These are phyloP conservation scores for Drosophila paulistorum DNA, from an alignment of 1,140 invertebrate genomes.

Conservation along the genomic window DNA sequence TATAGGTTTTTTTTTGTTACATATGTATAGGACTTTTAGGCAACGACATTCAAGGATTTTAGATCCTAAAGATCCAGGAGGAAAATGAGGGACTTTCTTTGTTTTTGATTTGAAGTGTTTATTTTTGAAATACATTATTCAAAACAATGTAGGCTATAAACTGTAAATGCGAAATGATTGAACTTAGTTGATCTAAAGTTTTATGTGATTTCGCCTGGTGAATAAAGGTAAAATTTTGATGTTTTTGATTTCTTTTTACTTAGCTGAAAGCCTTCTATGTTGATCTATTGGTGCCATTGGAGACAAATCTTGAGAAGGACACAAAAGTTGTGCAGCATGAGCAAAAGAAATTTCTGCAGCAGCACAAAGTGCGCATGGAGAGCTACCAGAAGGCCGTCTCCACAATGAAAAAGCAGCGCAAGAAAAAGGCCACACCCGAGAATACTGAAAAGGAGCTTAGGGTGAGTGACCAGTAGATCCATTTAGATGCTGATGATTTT, in stretches of 20 bases:
- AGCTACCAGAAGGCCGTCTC: constrained; percentile 94
- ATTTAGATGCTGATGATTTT: background rate
- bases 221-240: background rate
- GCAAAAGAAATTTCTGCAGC: constrained; percentile 94
- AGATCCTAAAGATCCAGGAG: no score
- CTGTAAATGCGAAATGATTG: no score
- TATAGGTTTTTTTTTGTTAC: no score
- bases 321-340: constrained; percentile 96
- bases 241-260: constrained; percentile 34
- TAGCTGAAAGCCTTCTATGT: constrained; percentile 97
- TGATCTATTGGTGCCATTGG: constrained; percentile 94
- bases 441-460: constrained; percentile 95
- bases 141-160: no score
- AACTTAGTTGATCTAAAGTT: no score
- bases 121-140: no score
- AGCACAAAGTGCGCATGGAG: constrained; percentile 94
- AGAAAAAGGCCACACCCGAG: constrained; percentile 91
- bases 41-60: no score
- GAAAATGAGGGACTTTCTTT: no score
- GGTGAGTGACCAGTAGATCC: constrained; percentile 83
- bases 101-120: no score
- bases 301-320: constrained; percentile 96
- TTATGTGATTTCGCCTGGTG: no score
- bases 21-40: no score
- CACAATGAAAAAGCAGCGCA: constrained; percentile 94